A percentile compares a stretch with the other conserved stretches of the same genome.
Conservation (phyloP, 2,888 invertebrate genomes). For the Aquatica leii region DNA sequence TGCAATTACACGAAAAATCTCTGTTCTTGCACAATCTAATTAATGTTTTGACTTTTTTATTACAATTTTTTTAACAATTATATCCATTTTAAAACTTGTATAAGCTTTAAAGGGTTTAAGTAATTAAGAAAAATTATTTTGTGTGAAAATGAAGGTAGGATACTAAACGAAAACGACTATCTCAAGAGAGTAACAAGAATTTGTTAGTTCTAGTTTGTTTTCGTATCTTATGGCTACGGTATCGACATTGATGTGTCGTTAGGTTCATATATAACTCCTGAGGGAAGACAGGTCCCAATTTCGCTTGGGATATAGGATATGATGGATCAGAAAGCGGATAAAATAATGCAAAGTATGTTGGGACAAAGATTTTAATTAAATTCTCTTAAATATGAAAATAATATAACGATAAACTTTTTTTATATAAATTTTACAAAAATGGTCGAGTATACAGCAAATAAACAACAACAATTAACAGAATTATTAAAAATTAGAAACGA, state of each 20-base stretch:
- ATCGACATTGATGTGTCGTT: conserved; percentile 11
- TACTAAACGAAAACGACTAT: conserved; percentile 25
- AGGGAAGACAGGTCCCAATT: conserved; percentile 43
- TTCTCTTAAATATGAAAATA: too few relatives aligned
- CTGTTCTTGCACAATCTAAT: neutral
- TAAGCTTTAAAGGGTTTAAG: conserved; percentile 3
- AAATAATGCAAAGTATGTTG: conserved; percentile 26
- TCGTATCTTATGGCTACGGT: conserved; percentile 39
- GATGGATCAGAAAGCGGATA: conserved; percentile 45
- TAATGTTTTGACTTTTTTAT: conserved; percentile 9
- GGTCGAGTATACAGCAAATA: too few relatives aligned
- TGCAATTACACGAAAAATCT: neutral
- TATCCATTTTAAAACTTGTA: too few relatives aligned
- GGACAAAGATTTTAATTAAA: too few relatives aligned
- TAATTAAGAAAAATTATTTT: conserved; percentile 25
- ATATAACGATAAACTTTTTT: too few relatives aligned
- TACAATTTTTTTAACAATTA: conserved; percentile 12
- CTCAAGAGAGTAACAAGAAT: conserved; percentile 48
- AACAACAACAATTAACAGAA: too few relatives aligned
- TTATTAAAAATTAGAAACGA: too few relatives aligned
- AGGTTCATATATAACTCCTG: conserved; percentile 46
- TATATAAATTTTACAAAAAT: too few relatives aligned
- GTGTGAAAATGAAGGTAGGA: conserved; percentile 3
- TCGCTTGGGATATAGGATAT: conserved; percentile 42
- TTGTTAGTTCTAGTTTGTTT: conserved; percentile 49